Base-by-base conservation (phyloP, 2,888 invertebrate species). In the Epicampocera succincta region DNA sequence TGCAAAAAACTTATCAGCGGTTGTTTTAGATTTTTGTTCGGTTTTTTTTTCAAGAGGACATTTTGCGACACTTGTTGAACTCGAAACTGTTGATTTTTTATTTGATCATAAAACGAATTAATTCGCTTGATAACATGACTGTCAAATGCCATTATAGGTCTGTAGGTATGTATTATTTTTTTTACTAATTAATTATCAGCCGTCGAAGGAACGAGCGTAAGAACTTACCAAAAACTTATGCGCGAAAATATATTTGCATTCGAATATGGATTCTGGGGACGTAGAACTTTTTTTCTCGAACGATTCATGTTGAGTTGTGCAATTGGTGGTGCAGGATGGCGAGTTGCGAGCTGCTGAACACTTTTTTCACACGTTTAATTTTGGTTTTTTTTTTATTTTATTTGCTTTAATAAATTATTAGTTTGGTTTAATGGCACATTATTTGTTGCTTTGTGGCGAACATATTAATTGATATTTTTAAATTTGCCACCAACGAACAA, bases 141-240 rank as follows among this genome's bases (percentile, higher is more conserved):
- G 58, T 58, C 58, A 60, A 71, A 71, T 50, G 25, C 40, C 13
- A 9, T 3, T 8, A 25, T n/a, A n/a, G n/a, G n/a, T 29, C 6
- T 29, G 29, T 29, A 4, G 29, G 29, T 29, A 4, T 29, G 3
- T 29, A 4, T 29, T 25, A 15, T 12, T 11, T 19, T 19, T 46
- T n/a, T 29, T 17, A 12, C 40, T 25, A 8, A 33, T 33, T 33
- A 33, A 40, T 38, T 63, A 54, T 63, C 38, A 54, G 15, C 25
- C 40, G 60, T 12, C 8, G 15, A 46, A 17, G 13, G 8, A 29
- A 42, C 33, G n/a, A 15, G 25, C 17, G 42, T 60, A 25, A n/a
- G n/a, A n/a, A 69, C 94, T 92, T 90, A 96, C 95, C 94, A 93
- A 89, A 93, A 95, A 80, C 93, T 93, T 85, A 93, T 89, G 84